phyloP scores from a whole-genome alignment of 2,113 vertebrate species.

The Microtus montanus region DNA sequence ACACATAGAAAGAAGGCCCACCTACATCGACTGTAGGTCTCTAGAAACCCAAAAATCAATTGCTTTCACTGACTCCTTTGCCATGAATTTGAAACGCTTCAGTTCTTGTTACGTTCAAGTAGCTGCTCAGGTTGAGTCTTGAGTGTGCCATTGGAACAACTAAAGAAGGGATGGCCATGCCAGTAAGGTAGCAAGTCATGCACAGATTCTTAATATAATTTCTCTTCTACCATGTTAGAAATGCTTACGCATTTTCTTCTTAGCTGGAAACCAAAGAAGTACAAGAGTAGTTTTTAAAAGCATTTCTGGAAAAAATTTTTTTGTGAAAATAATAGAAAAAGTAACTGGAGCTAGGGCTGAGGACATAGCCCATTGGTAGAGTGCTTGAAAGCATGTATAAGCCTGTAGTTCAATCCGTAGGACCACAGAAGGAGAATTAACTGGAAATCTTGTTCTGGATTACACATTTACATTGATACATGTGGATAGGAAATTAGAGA shows the following conservation, averaged over 20 bases:
- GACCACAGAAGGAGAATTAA: neutral
- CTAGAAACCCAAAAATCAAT: neutral
- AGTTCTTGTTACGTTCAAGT: neutral
- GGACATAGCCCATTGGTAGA: neutral
- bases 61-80: neutral
- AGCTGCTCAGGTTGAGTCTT: slow-evolving; percentile 37
- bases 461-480: neutral
- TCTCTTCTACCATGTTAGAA: neutral
- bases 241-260: slow-evolving; percentile 28
- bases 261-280: slow-evolving; percentile 40
- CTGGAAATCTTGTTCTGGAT: slow-evolving; percentile 4
- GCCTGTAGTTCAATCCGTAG: neutral
- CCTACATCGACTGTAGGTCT: neutral
- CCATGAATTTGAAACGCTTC: slow-evolving; percentile 23
- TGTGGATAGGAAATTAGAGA: neutral
- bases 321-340: slow-evolving; percentile 5
- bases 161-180: neutral
- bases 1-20: too few relatives aligned
- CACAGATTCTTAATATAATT: neutral
- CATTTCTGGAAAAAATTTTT: neutral
- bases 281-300: neutral
- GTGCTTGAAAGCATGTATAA: neutral
- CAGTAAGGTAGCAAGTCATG: neutral
- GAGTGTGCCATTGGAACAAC: neutral
- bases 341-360: neutral